Percentiles rank a stretch among this genome's conserved stretches.
phyloP scores from a whole-genome alignment of 2,113 vertebrate species.

The Leptodactylus fuscus region DNA sequence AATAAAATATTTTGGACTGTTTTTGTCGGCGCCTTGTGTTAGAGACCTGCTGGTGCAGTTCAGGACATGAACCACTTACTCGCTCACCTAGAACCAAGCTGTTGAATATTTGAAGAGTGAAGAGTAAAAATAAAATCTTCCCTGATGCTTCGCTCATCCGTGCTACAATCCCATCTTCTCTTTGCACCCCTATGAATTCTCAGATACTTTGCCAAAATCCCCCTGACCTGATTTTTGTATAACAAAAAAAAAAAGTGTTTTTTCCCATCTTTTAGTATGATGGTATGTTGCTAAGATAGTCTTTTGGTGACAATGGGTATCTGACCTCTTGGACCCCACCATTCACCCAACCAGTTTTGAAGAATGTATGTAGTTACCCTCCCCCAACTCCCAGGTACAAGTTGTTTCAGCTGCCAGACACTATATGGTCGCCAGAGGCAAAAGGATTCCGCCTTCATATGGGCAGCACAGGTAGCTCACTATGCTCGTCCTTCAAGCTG shows the following conservation, averaged over 20 bases:
- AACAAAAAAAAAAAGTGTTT: too few species aligned
- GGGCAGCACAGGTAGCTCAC: neutral
- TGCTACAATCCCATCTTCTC: neutral
- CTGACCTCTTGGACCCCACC: too few species aligned
- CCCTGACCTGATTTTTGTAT: too few species aligned
- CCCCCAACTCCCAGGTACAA: too few species aligned
- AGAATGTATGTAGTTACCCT: too few species aligned
- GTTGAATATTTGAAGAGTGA: constrained; percentile 1
- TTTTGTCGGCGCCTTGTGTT: neutral
- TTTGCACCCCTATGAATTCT: neutral
- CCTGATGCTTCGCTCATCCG: neutral
- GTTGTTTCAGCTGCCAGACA: neutral
- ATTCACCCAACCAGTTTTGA: too few species aligned
- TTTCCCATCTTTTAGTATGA: too few species aligned
- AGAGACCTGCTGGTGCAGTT: neutral
- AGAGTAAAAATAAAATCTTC: constrained; percentile 2
- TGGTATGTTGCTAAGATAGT: too few species aligned
- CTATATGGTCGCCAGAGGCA: neutral
- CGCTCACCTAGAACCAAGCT: neutral
- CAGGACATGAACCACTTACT: neutral
- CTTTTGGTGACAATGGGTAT: too few species aligned
- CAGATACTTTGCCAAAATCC: neutral
- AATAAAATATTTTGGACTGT: too few species aligned
- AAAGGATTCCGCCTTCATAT: neutral
- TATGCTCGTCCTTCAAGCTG: neutral